Base-by-base conservation (phyloP, 2,797 vertebrate genomes). In the Podarcis lilfordi region DNA sequence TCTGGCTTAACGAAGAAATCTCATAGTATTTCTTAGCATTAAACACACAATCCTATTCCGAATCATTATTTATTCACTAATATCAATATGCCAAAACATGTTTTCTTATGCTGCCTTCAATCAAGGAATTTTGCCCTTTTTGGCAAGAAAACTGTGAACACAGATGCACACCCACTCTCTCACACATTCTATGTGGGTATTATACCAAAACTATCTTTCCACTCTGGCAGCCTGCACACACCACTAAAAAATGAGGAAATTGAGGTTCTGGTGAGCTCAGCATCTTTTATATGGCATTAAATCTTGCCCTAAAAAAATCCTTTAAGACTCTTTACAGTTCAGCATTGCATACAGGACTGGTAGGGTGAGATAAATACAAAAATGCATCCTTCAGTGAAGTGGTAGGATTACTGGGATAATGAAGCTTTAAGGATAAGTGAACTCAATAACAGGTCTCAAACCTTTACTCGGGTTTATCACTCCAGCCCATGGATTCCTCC, bases 391-490 rank as follows among this genome's bases (percentile, higher is more conserved):
- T 40, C 27, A 7, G 21, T 77, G 64, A 84, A 71, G 29, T 19
- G 69, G 32, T 35, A 77, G 59, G 7, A 77, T 69, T 83, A 77
- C n/a, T 69, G 74, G 69, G 71, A 43, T 81, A 87, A 82, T 64
- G 43, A 76, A 45, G 61, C 35, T 68, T 82, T 82, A 87, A 76
- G 59, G n/a, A 87, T 82, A 71, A 82, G 86, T 76, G 32, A 88
- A 82, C 19, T 35, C 81, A 79, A 40, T 69, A 84, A 55, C 61
- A 71, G 19, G 29, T 40, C 37, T 84, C 61, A 84, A 68, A 84
- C 25, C 32, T 84, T 83, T 88, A n/a, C 35, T 17, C 1, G 43
- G 19, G 6, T 40, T 83, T 78, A 10, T 76, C 50, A 78, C 80
- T 68, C 17, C n/a, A 23, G n/a, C 40, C 43, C 71, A 77, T 25